Evolutionary conservation across 2,113 vertebrate species (phyloP).

Genomic region (Pelodiscus sinensis): DNA sequence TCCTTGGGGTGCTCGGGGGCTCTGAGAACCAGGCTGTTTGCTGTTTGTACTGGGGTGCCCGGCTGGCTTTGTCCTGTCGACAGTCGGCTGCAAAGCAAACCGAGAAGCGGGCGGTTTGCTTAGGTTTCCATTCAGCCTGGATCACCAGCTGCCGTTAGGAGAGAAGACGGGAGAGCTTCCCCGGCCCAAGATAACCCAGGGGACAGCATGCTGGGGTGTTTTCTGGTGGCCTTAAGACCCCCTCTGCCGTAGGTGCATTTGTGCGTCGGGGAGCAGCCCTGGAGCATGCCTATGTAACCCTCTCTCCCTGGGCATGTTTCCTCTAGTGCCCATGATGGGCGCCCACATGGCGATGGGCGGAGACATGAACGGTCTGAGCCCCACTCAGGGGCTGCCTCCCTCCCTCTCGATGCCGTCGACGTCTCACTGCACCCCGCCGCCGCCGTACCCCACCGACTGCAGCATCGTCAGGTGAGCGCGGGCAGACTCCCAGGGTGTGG

Average conservation of each 20-base stretch:
- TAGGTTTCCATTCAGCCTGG: not conserved
- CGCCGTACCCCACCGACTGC: constrained; percentile 98
- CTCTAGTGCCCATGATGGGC: constrained; percentile 97
- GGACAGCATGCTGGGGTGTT: accelerated
- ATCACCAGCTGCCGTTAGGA: accelerated
- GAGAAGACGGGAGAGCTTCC: not conserved
- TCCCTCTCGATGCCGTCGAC: constrained; percentile 96
- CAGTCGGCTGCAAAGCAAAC: constrained; percentile 19
- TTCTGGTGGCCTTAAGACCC: not conserved
- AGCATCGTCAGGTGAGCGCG: constrained; percentile 96
- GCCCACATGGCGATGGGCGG: constrained; percentile 94
- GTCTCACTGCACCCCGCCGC: constrained; percentile 98
- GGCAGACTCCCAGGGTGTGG: not conserved
- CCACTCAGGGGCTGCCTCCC: constrained; percentile 91
- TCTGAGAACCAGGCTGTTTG: constrained; percentile 64
- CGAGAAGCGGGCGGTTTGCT: not conserved
- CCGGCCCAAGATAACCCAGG: not conserved
- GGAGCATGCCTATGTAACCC: constrained; percentile 48
- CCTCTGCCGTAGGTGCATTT: not conserved
- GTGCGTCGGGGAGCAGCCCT: not conserved
- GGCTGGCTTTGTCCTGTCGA: constrained; percentile 14
- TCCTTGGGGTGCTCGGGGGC: not conserved
- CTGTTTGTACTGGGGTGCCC: constrained; percentile 58
- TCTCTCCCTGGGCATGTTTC: constrained; percentile 75
- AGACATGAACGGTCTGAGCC: constrained; percentile 97